These are phyloP conservation scores for Zaprionus nigranus DNA, from an alignment of 1,140 invertebrate genomes.

Conservation along the genomic window DNA sequence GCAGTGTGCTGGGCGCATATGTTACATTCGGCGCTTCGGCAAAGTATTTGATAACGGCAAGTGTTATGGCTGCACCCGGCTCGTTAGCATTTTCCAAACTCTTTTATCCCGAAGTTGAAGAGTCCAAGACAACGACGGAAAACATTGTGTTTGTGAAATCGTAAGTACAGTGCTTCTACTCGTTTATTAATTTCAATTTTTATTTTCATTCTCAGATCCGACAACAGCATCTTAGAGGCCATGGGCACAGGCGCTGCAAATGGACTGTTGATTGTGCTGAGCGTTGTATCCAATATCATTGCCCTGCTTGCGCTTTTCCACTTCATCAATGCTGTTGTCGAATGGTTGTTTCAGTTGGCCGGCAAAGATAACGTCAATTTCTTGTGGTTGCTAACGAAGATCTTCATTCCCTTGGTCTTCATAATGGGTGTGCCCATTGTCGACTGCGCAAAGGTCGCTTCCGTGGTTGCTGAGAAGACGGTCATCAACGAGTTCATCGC, in stretches of 20 bases:
- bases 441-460: constrained; percentile 90
- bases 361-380: constrained; percentile 86
- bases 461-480: constrained; percentile 93
- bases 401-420: constrained; percentile 93
- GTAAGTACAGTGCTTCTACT: constrained; percentile 84
- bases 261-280: constrained; percentile 91
- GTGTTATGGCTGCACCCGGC: constrained; percentile 97
- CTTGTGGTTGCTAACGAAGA: constrained; percentile 90
- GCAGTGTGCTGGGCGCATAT: constrained; percentile 95
- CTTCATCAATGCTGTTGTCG: constrained; percentile 91
- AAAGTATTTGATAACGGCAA: constrained; percentile 92
- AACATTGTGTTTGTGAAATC: constrained; percentile 87
- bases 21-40: constrained; percentile 94
- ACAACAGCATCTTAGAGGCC: constrained; percentile 93
- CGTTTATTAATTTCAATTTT: neutral
- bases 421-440: constrained; percentile 89
- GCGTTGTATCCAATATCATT: constrained; percentile 95
- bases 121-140: constrained; percentile 88
- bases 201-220: constrained; percentile 86
- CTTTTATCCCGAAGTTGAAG: constrained; percentile 94
- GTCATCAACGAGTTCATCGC: constrained; percentile 96
- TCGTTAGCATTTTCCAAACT: constrained; percentile 94
- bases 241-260: constrained; percentile 92
- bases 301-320: constrained; percentile 94
- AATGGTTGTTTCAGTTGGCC: constrained; percentile 91